These are phyloP conservation scores for Gymnoscopelus microlampas DNA, from an alignment of 2,797 vertebrate genomes.

Conservation along the genomic window DNA sequence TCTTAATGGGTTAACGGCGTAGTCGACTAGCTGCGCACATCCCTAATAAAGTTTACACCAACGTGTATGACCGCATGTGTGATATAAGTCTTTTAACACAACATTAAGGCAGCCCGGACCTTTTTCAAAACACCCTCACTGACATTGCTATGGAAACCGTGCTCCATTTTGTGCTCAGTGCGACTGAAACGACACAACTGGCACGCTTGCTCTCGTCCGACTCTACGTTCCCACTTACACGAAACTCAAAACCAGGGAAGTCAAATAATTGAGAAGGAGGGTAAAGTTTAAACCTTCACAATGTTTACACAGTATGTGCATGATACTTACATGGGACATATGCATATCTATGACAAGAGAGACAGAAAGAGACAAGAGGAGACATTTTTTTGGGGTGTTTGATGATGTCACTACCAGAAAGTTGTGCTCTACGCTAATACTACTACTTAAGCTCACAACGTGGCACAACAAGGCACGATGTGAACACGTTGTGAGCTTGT, in stretches of 20 bases:
- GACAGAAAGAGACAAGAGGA: constrained; percentile 64
- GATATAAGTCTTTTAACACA: too few species aligned
- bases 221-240: background rate
- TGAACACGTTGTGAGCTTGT: too few species aligned
- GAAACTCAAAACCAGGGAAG: too few species aligned
- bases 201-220: background rate
- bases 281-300: background rate
- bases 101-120: background rate
- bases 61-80: too few species aligned
- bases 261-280: too few species aligned
- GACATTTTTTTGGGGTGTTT: constrained; percentile 72
- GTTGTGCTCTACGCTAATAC: background rate
- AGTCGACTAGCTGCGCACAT: too few species aligned
- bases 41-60: too few species aligned
- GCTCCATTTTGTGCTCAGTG: too few species aligned
- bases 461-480: too few species aligned
- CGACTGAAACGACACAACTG: background rate
- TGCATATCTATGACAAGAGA: constrained; percentile 79
- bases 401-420: constrained; percentile 8
- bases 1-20: too few species aligned
- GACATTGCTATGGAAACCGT: too few species aligned
- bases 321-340: constrained; percentile 86
- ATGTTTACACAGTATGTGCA: background rate
- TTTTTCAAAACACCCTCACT: too few species aligned
- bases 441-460: background rate